These are phyloP conservation scores for Yasuhikotakia modesta DNA, from an alignment of 2,797 vertebrate species.

Conservation along the genomic window DNA sequence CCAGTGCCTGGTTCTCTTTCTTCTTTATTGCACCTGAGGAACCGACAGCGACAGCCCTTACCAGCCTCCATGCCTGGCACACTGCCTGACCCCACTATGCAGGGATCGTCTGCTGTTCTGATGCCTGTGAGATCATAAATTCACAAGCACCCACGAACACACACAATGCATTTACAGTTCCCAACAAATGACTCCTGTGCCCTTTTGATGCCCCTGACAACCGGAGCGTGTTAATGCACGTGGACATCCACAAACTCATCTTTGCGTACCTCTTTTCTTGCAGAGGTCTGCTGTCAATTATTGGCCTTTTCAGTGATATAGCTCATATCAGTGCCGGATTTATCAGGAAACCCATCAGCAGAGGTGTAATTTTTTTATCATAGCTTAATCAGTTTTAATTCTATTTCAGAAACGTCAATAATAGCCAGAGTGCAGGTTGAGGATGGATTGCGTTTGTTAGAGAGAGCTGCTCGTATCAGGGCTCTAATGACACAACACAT, in stretches of 20 bases:
- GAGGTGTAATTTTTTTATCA: constrained; percentile 49
- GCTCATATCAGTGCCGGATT: constrained; percentile 33
- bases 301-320: constrained; percentile 23
- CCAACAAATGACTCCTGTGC: background rate
- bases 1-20: constrained; percentile 98
- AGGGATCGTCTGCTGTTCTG: constrained; percentile 94
- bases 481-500: constrained; percentile 75
- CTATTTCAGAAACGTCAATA: constrained; percentile 50
- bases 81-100: constrained; percentile 97
- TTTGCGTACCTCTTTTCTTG: constrained; percentile 31
- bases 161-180: constrained; percentile 28
- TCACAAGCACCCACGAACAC: constrained; percentile 49
- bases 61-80: constrained; percentile 99
- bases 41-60: constrained; percentile 98
- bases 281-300: constrained; percentile 14
- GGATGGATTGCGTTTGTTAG: constrained; percentile 17
- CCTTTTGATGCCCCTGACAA: constrained; percentile 4
- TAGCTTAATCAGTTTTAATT: constrained; percentile 47
- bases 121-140: constrained; percentile 92
- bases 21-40: constrained; percentile 96
- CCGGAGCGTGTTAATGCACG: background rate
- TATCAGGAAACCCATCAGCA: constrained; percentile 44
- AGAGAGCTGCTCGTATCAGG: constrained; percentile 58
- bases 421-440: constrained; percentile 20
- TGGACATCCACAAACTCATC: constrained; percentile 41